Percentiles rank a stretch among this genome's conserved stretches.
phyloP scores from a whole-genome alignment of 2,888 invertebrate species.

The Nymphalis urticae region DNA sequence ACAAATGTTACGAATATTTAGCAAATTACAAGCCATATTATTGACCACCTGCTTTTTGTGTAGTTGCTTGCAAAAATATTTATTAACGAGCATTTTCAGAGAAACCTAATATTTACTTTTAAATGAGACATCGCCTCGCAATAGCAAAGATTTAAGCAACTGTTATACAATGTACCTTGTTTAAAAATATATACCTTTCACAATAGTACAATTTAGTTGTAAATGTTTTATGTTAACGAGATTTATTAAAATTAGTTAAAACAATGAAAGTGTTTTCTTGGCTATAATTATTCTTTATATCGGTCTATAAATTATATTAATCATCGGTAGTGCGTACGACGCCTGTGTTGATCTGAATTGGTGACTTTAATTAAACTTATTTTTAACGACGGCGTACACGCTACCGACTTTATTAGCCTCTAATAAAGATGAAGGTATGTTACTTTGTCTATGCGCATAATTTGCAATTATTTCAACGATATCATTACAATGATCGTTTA shows the following conservation, averaged over 20 bases:
- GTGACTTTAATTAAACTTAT: background rate
- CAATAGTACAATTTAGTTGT: constrained; percentile 5
- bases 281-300: background rate
- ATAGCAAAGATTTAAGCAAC: background rate
- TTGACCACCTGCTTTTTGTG: constrained; percentile 9
- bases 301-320: background rate
- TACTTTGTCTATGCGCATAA: constrained; percentile 4
- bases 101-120: background rate
- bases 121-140: background rate
- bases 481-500: constrained; percentile 30
- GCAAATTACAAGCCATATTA: constrained; percentile 1
- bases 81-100: background rate
- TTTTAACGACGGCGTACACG: background rate
- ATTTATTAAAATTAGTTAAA: constrained; percentile 6
- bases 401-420: background rate
- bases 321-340: background rate
- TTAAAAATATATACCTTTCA: background rate
- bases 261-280: background rate
- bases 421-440: constrained; percentile 28
- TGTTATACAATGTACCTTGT: background rate
- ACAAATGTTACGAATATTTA: background rate
- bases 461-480: background rate
- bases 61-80: background rate
- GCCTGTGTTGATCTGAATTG: background rate
- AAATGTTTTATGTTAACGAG: background rate